These are phyloP conservation scores for Pterocles burchelli DNA, from an alignment of 2,113 vertebrate species.

Conservation along the genomic window DNA sequence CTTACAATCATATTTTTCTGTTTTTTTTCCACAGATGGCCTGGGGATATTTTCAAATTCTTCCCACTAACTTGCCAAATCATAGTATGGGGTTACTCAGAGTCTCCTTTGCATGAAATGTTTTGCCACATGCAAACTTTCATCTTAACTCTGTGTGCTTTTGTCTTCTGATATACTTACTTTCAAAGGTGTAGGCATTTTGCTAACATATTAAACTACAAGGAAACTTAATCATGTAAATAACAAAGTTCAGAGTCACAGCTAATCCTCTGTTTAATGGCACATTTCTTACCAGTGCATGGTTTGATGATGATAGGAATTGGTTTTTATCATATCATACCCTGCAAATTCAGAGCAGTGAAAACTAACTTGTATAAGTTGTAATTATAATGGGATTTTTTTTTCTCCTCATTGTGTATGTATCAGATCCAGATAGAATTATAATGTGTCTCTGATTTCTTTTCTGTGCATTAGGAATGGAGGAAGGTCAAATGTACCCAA, in stretches of 20 bases:
- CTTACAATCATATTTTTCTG: background rate
- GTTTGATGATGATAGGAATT: conserved; percentile 58
- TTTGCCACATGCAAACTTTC: conserved; percentile 49
- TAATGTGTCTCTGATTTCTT: background rate
- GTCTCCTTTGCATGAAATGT: background rate
- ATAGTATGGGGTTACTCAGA: background rate
- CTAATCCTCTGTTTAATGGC: conserved; percentile 45
- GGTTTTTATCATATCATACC: background rate
- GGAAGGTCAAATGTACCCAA: background rate
- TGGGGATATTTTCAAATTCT: conserved; percentile 4
- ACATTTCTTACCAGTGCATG: conserved; percentile 20
- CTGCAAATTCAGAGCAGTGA: background rate
- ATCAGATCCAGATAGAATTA: conserved; percentile 42
- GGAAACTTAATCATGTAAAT: conserved; percentile 38
- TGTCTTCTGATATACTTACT: conserved; percentile 23
- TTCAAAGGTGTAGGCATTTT: conserved; percentile 25
- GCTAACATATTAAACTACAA: background rate
- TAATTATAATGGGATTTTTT: conserved; percentile 41
- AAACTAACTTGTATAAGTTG: background rate
- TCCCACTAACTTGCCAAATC: background rate
- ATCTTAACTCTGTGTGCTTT: conserved; percentile 4
- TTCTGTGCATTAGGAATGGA: background rate
- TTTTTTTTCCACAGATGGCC: background rate
- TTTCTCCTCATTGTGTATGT: background rate
- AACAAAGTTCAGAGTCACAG: conserved; percentile 10